Conservation (phyloP, 2,113 vertebrate species). For the Megaceryle torquata region DNA sequence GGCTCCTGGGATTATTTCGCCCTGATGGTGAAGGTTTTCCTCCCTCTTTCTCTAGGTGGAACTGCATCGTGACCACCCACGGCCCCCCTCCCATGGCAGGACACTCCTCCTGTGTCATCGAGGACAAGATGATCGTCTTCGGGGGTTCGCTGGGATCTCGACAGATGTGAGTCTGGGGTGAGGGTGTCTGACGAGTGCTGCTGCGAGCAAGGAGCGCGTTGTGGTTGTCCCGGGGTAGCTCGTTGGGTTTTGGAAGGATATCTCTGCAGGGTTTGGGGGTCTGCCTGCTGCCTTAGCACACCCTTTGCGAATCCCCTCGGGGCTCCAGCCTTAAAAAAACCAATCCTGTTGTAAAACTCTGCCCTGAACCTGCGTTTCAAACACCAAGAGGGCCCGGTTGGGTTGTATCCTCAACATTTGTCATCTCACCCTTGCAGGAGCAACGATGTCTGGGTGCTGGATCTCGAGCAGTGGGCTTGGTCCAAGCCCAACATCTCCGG, state of each 20-base stretch:
- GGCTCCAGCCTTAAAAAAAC: neutral
- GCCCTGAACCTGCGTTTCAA: rapidly evolving
- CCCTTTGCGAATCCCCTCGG: neutral
- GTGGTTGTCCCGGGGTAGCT: rapidly evolving
- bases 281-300: neutral
- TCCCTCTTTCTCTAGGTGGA: slow-evolving; percentile 84
- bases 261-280: neutral
- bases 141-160: slow-evolving; percentile 94
- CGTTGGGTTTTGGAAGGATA: rapidly evolving
- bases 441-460: slow-evolving; percentile 95
- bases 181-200: neutral
- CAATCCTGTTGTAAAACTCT: neutral
- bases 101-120: slow-evolving; percentile 94
- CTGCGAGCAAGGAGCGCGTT: rapidly evolving
- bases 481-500: slow-evolving; percentile 89
- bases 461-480: slow-evolving; percentile 98
- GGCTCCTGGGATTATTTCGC: neutral
- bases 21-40: neutral
- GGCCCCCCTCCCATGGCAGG: slow-evolving; percentile 98
- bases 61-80: slow-evolving; percentile 96
- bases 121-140: slow-evolving; percentile 95
- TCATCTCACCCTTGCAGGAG: slow-evolving; percentile 79
- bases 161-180: slow-evolving; percentile 85
- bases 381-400: rapidly evolving
- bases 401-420: neutral